Evolutionary conservation across 2,797 vertebrate genomes (phyloP).

Genomic region (Arremon aurantiirostris): DNA sequence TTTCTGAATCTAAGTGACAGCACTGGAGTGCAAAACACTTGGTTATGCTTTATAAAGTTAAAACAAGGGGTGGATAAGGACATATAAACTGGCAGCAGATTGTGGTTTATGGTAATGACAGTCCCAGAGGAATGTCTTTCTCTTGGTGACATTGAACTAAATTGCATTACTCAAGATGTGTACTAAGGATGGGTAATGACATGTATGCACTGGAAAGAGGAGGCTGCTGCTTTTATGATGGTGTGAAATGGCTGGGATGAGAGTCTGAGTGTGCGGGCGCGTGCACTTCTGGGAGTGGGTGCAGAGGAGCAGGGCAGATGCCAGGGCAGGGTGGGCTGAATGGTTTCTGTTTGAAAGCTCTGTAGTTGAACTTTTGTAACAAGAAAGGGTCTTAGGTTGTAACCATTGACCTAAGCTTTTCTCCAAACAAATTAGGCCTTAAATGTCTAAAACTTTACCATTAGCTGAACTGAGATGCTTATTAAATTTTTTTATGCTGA

Average conservation of each 20-base stretch:
- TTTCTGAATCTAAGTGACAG: not conserved
- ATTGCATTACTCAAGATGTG: slow-evolving; percentile 64
- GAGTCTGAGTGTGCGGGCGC: not conserved
- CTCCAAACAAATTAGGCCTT: not conserved
- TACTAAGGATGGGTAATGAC: slow-evolving; percentile 66
- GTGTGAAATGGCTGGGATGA: slow-evolving; percentile 19
- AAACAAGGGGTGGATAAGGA: slow-evolving; percentile 56
- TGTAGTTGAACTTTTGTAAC: not conserved
- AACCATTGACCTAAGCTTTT: not conserved
- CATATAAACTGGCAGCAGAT: slow-evolving; percentile 64
- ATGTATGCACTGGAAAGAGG: slow-evolving; percentile 37
- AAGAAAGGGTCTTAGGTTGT: not conserved
- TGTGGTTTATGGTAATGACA: slow-evolving; percentile 68
- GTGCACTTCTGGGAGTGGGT: not conserved
- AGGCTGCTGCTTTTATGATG: slow-evolving; percentile 39
- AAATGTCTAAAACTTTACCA: not conserved
- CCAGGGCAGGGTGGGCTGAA: not conserved
- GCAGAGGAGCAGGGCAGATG: not conserved
- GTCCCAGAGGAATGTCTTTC: slow-evolving; percentile 59
- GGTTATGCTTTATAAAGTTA: slow-evolving; percentile 46
- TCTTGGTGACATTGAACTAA: slow-evolving; percentile 74
- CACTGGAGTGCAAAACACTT: not conserved
- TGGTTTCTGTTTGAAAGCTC: not conserved
- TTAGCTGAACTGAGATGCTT: not conserved
- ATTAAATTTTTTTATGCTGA: not conserved